Evolutionary conservation across 2,888 invertebrate genomes (phyloP).

Genomic region (Strigamia crassipes): DNA sequence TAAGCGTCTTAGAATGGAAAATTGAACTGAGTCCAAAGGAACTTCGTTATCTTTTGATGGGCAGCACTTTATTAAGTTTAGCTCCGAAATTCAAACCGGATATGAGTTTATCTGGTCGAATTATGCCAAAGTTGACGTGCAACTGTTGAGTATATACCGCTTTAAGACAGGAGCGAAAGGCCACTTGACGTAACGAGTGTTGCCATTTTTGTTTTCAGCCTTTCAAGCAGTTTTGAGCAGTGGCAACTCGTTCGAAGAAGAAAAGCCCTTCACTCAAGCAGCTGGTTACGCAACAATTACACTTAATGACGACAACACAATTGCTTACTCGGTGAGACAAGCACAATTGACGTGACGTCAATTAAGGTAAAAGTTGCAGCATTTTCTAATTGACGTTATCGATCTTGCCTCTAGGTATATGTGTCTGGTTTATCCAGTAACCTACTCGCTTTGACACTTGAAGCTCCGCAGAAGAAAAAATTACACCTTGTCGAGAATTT

Average conservation of each 20-base stretch:
- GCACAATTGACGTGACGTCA: constrained; percentile 17
- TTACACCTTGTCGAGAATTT: constrained; percentile 46
- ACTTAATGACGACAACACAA: constrained; percentile 39
- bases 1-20: constrained; percentile 50
- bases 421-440: constrained; percentile 46
- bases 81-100: constrained; percentile 72
- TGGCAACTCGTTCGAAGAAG: constrained; percentile 48
- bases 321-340: constrained; percentile 43
- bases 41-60: constrained; percentile 74
- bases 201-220: constrained; percentile 48
- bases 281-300: constrained; percentile 51
- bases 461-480: constrained; percentile 48
- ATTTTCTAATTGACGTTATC: constrained; percentile 26
- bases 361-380: neutral
- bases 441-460: constrained; percentile 43
- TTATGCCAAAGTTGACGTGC: constrained; percentile 76
- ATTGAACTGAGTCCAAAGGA: constrained; percentile 49
- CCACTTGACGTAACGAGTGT: neutral
- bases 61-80: constrained; percentile 73
- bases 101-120: constrained; percentile 68
- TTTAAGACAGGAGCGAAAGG: neutral
- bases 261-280: constrained; percentile 49
- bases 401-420: constrained; percentile 46
- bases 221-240: constrained; percentile 52
- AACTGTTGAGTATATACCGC: constrained; percentile 61